phyloP scores from a whole-genome alignment of 2,888 invertebrate genomes.

The Tetranychus truncatus region DNA sequence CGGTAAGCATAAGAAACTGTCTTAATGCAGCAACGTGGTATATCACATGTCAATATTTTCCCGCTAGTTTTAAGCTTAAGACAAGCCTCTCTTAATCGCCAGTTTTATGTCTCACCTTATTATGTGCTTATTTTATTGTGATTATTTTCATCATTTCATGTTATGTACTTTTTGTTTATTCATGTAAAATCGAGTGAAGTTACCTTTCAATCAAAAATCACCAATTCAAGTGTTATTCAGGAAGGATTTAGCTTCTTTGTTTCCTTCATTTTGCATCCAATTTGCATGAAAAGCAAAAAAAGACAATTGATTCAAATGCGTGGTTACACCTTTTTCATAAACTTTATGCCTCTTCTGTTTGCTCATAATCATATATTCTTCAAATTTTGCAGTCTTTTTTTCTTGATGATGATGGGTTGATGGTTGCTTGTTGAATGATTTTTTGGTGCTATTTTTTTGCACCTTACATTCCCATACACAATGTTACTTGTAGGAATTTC shows the following conservation, averaged over 20 bases:
- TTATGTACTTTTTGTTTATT: not conserved
- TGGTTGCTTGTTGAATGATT: too few species aligned
- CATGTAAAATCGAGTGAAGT: not conserved
- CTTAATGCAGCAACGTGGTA: not conserved
- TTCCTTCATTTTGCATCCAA: not conserved
- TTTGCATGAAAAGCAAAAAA: not conserved
- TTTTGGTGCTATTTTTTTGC: too few species aligned
- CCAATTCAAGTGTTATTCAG: not conserved
- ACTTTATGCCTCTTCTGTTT: not conserved
- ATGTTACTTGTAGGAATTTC: too few species aligned
- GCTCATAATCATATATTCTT: not conserved
- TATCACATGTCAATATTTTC: too few species aligned
- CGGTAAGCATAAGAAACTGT: not conserved
- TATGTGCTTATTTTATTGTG: not conserved
- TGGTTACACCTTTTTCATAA: not conserved
- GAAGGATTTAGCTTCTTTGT: not conserved
- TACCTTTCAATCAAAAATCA: not conserved
- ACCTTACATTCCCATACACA: too few species aligned
- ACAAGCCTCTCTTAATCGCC: not conserved
- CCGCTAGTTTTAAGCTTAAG: too few species aligned
- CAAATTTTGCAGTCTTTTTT: not conserved
- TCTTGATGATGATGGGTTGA: not conserved
- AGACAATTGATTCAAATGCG: not conserved
- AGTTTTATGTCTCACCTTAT: not conserved
- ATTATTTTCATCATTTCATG: not conserved